phyloP scores from a whole-genome alignment of 1,140 invertebrate genomes.

The Pseudomyrmex cubaensis region DNA sequence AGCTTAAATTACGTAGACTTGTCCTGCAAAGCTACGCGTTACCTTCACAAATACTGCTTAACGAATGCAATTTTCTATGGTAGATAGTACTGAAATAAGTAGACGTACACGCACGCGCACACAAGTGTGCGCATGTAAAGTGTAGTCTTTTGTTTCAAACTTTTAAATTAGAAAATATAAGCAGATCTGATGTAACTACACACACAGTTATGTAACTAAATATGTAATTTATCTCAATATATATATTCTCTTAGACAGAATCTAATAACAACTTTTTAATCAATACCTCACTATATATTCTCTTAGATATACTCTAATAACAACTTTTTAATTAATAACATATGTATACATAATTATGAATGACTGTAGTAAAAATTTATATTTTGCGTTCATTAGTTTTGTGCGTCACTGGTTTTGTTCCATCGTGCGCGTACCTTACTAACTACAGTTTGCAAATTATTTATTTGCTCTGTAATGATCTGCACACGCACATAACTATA shows the following conservation, averaged over 20 bases:
- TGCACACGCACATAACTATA: not conserved
- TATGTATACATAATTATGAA: too few relatives aligned
- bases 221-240: not conserved
- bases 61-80: conserved; percentile 59
- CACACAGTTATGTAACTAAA: not conserved
- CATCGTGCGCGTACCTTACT: too few relatives aligned
- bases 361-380: not conserved
- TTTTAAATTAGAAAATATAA: not conserved
- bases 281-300: too few relatives aligned
- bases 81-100: not conserved
- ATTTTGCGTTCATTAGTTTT: too few relatives aligned
- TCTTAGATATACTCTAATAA: too few relatives aligned
- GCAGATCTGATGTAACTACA: not conserved
- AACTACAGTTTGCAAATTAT: not conserved
- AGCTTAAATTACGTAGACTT: conserved; percentile 60
- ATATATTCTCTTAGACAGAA: not conserved
- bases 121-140: not conserved
- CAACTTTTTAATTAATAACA: too few relatives aligned
- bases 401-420: not conserved
- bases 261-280: too few relatives aligned
- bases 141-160: not conserved
- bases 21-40: conserved; percentile 36
- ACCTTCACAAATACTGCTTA: not conserved
- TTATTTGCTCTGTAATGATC: conserved; percentile 15
- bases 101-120: not conserved